Evolutionary conservation across 2,797 vertebrate species (phyloP).

Genomic region (Ctenopoma multispine): DNA sequence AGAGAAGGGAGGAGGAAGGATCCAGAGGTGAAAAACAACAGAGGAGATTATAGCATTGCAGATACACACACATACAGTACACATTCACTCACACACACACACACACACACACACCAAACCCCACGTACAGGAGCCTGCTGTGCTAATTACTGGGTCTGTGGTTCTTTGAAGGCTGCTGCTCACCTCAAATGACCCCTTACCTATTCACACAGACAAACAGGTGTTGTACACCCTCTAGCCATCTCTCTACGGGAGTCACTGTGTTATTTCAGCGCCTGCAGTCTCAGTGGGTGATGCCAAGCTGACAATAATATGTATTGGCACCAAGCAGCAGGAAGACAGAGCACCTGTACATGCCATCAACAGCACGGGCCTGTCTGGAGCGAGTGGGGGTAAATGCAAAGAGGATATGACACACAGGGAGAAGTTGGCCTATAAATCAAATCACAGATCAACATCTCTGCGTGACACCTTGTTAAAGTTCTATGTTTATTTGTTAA

Average conservation of each 20-base stretch:
- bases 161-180: constrained; percentile 47
- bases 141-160: constrained; percentile 51
- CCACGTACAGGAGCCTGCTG: constrained; percentile 19
- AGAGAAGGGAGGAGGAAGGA: neutral
- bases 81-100: constrained; percentile 1
- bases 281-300: constrained; percentile 53
- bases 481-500: neutral
- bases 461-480: neutral
- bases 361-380: constrained; percentile 28
- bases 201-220: constrained; percentile 7
- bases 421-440: neutral
- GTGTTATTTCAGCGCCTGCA: constrained; percentile 57
- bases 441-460: constrained; percentile 11
- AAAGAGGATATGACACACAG: constrained; percentile 7
- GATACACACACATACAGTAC: neutral
- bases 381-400: constrained; percentile 9
- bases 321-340: constrained; percentile 62
- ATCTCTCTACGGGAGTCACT: constrained; percentile 38
- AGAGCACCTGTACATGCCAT: constrained; percentile 32
- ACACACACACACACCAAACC: constrained; percentile 1
- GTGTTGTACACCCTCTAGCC: constrained; percentile 17
- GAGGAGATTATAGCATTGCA: constrained; percentile 23
- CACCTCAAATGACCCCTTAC: constrained; percentile 46
- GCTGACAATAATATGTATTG: constrained; percentile 69
- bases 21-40: constrained; percentile 34